phyloP scores from a whole-genome alignment of 2,113 vertebrate genomes.

The Ellobius talpinus region DNA sequence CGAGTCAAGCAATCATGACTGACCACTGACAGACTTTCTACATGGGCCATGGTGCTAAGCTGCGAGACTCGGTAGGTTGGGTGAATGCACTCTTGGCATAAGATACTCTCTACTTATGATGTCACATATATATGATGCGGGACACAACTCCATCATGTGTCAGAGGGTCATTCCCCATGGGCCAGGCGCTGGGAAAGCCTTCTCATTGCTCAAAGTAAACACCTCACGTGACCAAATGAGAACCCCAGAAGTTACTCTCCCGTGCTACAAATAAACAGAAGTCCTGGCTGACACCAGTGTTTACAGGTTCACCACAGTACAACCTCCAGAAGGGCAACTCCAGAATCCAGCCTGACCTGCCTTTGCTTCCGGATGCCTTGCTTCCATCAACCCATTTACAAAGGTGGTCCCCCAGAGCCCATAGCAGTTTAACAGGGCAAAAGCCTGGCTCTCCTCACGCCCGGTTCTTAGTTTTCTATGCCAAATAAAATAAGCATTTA shows the following conservation, averaged over 20 bases:
- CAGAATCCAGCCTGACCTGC: background rate
- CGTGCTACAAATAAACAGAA: background rate
- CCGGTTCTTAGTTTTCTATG: background rate
- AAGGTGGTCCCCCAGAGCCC: background rate
- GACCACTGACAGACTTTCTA: background rate
- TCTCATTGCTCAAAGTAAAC: background rate
- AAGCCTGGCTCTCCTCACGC: background rate
- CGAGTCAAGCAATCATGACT: background rate
- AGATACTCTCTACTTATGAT: background rate
- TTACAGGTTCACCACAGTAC: rapidly evolving
- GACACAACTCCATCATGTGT: no score
- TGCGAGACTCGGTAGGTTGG: no score
- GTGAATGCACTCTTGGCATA: background rate
- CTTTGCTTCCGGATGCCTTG: no score
- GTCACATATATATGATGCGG: no score
- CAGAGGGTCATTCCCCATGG: background rate
- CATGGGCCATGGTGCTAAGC: background rate
- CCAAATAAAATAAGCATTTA: background rate
- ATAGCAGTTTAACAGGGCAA: background rate
- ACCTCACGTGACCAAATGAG: background rate
- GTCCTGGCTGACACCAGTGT: background rate
- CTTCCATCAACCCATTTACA: background rate
- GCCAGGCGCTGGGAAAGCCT: background rate
- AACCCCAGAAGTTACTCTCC: background rate
- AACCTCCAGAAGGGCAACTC: background rate